Base-by-base conservation (phyloP, 2,113 vertebrate species). In the Oceanites oceanicus region DNA sequence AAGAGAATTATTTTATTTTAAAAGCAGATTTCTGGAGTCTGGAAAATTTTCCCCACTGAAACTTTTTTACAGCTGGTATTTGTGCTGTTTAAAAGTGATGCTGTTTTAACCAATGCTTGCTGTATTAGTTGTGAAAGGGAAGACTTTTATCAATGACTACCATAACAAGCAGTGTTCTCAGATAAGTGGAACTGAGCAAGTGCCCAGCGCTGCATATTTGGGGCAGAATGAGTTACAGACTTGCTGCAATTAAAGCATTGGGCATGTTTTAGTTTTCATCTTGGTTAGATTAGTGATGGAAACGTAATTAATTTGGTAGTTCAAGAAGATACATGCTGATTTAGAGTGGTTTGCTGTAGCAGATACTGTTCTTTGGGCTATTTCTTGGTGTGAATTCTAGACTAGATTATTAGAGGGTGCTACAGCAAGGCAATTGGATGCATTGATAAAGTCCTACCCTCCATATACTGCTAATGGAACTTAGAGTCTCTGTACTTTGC, bases 1-100 rank as follows among this genome's bases (percentile, higher is more conserved):
- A 86, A 38, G 29, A 58, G 49, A 89, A 88, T 93, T 90, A 93
- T 63, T 95, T 95, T 86, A 72, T 91, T 86, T 92, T 79, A 91
- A 90, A 92, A 74, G 30, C 45, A 65, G 29, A 86, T 82, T 96
- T 93, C 29, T 92, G 47, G 23, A 91, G 34, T 52, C 73, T 40
- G 66, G 55, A 72, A 79, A 45, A 26, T 40, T 36, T 93, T 52
- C 49, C 10, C 5, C 21, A 6, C 27, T 91, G 18, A 21, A 30
- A 32, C 22, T 29, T 86, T 52, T 67, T 80, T 38, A 63, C 18
- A n/a, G 30, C 40, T 93, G 62, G 75, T 76, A 66, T 44, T 73
- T 73, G 16, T 59, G 44, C 19, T 15, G 10, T 42, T 79, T 95
- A 14, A 29, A 79, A 80, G 52, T n/a, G 32, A 4, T 63, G 22